Conservation (phyloP, 2,888 invertebrate genomes). For the Tetanocera ferruginea region DNA sequence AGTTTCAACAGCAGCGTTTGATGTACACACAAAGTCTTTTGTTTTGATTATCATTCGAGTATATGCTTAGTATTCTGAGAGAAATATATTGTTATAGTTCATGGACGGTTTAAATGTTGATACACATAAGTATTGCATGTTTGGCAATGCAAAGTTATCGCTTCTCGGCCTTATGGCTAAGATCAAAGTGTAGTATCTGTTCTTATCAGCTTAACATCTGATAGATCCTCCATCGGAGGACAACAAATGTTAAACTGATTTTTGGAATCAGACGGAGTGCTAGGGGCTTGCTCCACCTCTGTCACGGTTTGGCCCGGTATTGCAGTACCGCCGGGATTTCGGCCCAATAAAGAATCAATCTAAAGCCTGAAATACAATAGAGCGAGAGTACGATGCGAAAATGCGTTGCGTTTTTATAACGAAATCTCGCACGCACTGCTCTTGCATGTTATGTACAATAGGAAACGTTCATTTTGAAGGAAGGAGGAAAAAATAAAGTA, state of each 20-base stretch:
- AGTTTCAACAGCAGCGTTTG: neutral
- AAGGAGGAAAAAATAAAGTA: too few relatives aligned
- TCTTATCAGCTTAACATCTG: conserved; percentile 81
- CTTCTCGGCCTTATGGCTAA: conserved; percentile 74
- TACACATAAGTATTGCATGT: neutral
- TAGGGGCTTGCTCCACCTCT: conserved; percentile 78
- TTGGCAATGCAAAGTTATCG: conserved; percentile 44
- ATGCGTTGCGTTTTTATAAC: too few relatives aligned
- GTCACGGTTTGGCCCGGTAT: conserved; percentile 78
- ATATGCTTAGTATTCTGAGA: neutral
- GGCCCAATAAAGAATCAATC: conserved; percentile 17
- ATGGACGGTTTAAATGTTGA: neutral
- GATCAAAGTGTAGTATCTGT: conserved; percentile 78
- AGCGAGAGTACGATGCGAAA: too few relatives aligned
- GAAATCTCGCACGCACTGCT: too few relatives aligned
- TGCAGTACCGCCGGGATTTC: conserved; percentile 33
- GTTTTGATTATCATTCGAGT: neutral
- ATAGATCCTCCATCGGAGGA: conserved; percentile 73
- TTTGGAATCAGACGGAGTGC: conserved; percentile 73
- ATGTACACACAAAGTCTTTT: neutral
- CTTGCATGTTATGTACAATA: too few relatives aligned
- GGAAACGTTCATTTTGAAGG: too few relatives aligned
- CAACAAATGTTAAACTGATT: conserved; percentile 74
- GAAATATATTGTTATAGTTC: neutral
- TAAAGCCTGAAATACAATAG: too few relatives aligned